These are phyloP conservation scores for Chrysopilus asiliformis DNA, from an alignment of 2,888 invertebrate species.

Conservation along the genomic window DNA sequence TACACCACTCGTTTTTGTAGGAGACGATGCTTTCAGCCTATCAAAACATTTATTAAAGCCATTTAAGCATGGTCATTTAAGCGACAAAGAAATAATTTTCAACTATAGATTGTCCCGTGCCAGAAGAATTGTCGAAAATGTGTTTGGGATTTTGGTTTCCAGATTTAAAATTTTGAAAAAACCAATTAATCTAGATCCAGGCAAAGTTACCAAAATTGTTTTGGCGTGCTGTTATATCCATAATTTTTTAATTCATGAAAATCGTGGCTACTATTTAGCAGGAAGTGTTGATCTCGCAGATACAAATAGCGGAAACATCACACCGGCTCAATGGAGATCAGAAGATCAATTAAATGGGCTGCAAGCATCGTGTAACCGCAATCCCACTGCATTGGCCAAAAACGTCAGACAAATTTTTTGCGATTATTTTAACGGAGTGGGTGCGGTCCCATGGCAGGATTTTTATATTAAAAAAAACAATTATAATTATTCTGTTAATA, in stretches of 20 bases:
- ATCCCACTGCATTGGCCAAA: not conserved
- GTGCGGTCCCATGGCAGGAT: not conserved
- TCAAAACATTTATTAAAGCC: conserved; percentile 1
- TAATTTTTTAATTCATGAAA: no score
- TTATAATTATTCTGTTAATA: no score
- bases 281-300: not conserved
- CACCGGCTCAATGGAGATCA: not conserved
- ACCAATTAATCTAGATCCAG: no score
- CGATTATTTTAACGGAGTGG: not conserved
- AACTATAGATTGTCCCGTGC: no score
- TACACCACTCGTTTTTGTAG: conserved; percentile 2
- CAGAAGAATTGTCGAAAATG: no score
- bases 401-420: not conserved
- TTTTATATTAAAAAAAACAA: not conserved
- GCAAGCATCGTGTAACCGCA: not conserved
- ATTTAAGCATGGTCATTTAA: not conserved
- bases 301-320: not conserved
- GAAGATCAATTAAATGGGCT: not conserved
- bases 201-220: no score
- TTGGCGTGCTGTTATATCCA: no score
- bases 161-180: no score
- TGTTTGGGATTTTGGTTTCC: no score
- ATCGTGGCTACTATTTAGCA: not conserved
- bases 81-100: no score
- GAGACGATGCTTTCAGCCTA: conserved; percentile 1